A percentile compares a stretch with the other conserved stretches of the same genome.
Conservation (phyloP, 2,888 invertebrate species). For the Opisthograptis luteolata region DNA sequence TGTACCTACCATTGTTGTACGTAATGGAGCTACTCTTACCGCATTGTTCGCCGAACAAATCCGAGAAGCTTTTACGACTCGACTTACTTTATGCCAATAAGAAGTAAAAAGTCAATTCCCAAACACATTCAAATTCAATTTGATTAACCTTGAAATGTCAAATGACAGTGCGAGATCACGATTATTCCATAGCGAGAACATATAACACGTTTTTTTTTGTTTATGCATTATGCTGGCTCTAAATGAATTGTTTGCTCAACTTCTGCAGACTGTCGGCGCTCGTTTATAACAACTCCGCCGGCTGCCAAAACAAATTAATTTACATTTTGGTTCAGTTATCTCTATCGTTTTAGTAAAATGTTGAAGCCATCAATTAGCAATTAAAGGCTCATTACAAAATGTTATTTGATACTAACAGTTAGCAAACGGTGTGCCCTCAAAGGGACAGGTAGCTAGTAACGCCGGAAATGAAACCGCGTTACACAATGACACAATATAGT, state of each 20-base stretch:
- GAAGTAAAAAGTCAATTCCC: constrained; percentile 3
- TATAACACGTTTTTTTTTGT: constrained; percentile 28
- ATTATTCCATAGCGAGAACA: constrained; percentile 26
- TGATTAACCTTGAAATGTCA: constrained; percentile 24
- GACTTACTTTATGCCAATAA: constrained; percentile 1
- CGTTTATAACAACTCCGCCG: constrained; percentile 23
- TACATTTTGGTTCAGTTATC: constrained; percentile 21
- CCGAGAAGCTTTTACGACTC: not conserved
- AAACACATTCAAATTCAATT: constrained; percentile 14
- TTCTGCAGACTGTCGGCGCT: constrained; percentile 16
- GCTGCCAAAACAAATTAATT: constrained; percentile 29
- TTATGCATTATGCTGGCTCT: constrained; percentile 25
- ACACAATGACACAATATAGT: constrained; percentile 39
- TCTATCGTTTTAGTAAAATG: constrained; percentile 10
- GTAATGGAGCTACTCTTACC: constrained; percentile 18
- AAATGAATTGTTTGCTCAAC: constrained; percentile 32
- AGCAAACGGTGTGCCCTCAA: constrained; percentile 61
- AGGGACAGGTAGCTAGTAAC: constrained; percentile 48
- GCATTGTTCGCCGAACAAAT: constrained; percentile 13
- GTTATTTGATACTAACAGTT: constrained; percentile 62
- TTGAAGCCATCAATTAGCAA: constrained; percentile 22
- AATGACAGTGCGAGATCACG: constrained; percentile 25
- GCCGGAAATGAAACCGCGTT: constrained; percentile 57
- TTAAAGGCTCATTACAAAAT: constrained; percentile 43
- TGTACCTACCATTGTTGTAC: constrained; percentile 47